Base-by-base conservation (phyloP, 2,888 invertebrate species). In the Cecidostiba fungosa region DNA sequence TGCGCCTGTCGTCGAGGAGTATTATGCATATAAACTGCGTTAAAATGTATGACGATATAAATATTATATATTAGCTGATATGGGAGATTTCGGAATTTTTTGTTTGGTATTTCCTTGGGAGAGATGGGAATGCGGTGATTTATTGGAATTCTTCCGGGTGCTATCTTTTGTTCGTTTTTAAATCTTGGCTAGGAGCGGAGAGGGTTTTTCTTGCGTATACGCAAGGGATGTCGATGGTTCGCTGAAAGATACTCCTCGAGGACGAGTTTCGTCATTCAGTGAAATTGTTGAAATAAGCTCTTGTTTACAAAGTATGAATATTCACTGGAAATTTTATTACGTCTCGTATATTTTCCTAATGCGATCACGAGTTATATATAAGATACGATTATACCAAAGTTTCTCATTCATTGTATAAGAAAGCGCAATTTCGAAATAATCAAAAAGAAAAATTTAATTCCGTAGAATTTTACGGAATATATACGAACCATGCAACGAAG, bases 81-180 rank as follows among this genome's bases (percentile, higher is more conserved):
- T n/a, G 54, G 54, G 19, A 16, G 43, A 10, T 62, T 26, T 62
- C 26, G 26, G 62, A 23, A 3, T 62, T 26, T 16, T 69, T 26
- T 10, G 29, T 69, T 69, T 69, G 29, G 10, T 16, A 4, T 32
- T 32, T 5, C 29, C 32, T 26, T 26, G 16, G n/a, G n/a, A 16
- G 69, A 32, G 26, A 14, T 32, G 29, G 47, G 47, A 43, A 62
- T 47, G 23, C 26, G 43, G 26, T 74, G 72, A 74, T 82, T 74
- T 82, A 82, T 82, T 74, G 54, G 74, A 70, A 79, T 79, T 70
- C 79, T 79, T 79, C 16, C 29, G 36, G 32, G 43, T n/a, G 14
- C 5, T 66, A 23, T 23, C 62, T 79, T 50, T 5, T 50, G 47
- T 70, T 50, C 32, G n/a, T 3, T 47, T 70, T 26, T 12, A 29